phyloP scores from a whole-genome alignment of 2,797 vertebrate species.

The Rousettus madagascariensis region DNA sequence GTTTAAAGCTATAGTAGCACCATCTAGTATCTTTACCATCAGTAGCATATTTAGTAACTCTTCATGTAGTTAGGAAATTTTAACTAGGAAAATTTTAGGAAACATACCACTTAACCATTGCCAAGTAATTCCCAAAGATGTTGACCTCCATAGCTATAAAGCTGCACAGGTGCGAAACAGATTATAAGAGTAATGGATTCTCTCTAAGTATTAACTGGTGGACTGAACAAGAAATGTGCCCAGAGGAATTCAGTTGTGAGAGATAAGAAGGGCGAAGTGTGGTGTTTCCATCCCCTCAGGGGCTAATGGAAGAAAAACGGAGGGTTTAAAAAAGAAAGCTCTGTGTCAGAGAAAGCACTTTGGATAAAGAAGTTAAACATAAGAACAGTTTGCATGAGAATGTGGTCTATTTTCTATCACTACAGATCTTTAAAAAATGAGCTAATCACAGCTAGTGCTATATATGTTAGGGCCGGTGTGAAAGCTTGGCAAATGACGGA shows the following conservation, averaged over 20 bases:
- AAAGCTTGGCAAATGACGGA: not conserved
- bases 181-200: not conserved
- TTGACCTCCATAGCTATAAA: not conserved
- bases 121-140: not conserved
- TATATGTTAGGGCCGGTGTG: not conserved
- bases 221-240: not conserved
- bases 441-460: not conserved
- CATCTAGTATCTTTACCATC: not conserved
- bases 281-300: not conserved
- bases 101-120: not conserved
- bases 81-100: not conserved
- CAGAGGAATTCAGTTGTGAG: not conserved
- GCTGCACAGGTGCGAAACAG: not conserved
- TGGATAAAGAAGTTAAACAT: not conserved
- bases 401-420: not conserved
- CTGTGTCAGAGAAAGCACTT: not conserved
- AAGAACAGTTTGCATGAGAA: not conserved
- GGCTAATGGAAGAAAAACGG: not conserved
- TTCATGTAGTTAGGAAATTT: not conserved
- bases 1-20: not conserved
- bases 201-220: not conserved
- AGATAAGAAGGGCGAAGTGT: not conserved
- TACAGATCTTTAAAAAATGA: slow-evolving; percentile 35
- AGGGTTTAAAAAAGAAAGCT: not conserved
- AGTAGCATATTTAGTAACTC: not conserved